phyloP scores from a whole-genome alignment of 2,888 invertebrate species.

The Diaperis boleti region DNA sequence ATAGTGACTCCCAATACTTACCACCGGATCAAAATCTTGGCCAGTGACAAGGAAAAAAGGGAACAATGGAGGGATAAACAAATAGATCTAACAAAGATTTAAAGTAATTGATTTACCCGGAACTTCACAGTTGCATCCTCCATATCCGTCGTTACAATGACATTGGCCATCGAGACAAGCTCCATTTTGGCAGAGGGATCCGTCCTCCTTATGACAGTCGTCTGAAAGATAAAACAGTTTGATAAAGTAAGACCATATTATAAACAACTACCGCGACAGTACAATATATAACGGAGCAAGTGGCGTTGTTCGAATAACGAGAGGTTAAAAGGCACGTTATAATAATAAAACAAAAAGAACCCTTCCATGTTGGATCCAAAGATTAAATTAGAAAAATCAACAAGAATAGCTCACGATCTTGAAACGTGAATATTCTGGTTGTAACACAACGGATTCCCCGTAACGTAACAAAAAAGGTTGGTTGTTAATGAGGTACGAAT shows the following conservation, averaged over 20 bases:
- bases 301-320: conserved; percentile 23
- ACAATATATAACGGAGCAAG: conserved; percentile 1
- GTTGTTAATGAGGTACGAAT: conserved; percentile 29
- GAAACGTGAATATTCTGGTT: conserved; percentile 51
- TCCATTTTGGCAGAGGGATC: conserved; percentile 91
- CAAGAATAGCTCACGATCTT: conserved; percentile 47
- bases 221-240: conserved; percentile 70
- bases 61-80: no score
- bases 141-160: conserved; percentile 95
- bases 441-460: conserved; percentile 19
- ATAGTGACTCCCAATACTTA: no score
- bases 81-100: no score
- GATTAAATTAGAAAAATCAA: conserved; percentile 47
- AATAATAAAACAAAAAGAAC: conserved; percentile 45
- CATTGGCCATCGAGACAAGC: conserved; percentile 93
- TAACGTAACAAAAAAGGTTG: conserved; percentile 29
- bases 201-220: conserved; percentile 93
- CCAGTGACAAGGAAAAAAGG: no score
- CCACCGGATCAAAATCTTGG: no score
- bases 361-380: conserved; percentile 42
- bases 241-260: not conserved
- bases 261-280: conserved; percentile 1
- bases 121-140: conserved; percentile 94
- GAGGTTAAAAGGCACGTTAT: conserved; percentile 42
- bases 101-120: no score